phyloP scores from a whole-genome alignment of 2,797 vertebrate species.

The Huso huso region DNA sequence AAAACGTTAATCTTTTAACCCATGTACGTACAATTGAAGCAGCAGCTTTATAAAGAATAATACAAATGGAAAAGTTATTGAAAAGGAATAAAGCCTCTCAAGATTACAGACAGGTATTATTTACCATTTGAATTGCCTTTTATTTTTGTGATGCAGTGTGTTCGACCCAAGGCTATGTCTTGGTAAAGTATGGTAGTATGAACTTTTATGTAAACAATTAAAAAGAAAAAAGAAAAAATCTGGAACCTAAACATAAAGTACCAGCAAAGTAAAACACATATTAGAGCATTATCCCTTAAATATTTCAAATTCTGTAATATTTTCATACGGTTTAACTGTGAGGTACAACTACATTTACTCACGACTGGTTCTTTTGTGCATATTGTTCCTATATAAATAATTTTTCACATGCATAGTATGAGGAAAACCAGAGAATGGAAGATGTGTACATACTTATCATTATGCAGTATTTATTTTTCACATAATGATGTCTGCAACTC shows the following conservation, averaged over 20 bases:
- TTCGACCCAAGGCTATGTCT: conserved; percentile 82
- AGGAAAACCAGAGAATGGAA: conserved; percentile 55
- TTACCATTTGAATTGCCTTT: conserved; percentile 90
- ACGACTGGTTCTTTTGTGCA: conserved; percentile 47
- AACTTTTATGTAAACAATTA: conserved; percentile 81
- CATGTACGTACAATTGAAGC: conserved; percentile 46
- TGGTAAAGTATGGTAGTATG: conserved; percentile 83
- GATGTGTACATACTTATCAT: conserved; percentile 69
- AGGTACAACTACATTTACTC: conserved; percentile 19
- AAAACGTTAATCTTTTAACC: conserved; percentile 52
- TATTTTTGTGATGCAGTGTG: conserved; percentile 81
- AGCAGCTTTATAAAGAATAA: no score
- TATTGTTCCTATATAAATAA: conserved; percentile 37
- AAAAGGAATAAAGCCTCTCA: conserved; percentile 73
- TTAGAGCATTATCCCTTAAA: conserved; percentile 1
- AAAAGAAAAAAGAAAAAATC: conserved; percentile 75
- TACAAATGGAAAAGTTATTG: conserved; percentile 36
- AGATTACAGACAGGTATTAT: conserved; percentile 71
- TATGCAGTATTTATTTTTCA: conserved; percentile 73
- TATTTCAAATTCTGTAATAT: conserved; percentile 37
- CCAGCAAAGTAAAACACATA: conserved; percentile 22
- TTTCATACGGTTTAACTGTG: neutral
- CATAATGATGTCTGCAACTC: conserved; percentile 54
- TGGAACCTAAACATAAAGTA: conserved; percentile 65
- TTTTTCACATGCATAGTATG: conserved; percentile 56